Evolutionary conservation across 1,140 invertebrate species (phyloP).

Genomic region (Drosophila albomicans): DNA sequence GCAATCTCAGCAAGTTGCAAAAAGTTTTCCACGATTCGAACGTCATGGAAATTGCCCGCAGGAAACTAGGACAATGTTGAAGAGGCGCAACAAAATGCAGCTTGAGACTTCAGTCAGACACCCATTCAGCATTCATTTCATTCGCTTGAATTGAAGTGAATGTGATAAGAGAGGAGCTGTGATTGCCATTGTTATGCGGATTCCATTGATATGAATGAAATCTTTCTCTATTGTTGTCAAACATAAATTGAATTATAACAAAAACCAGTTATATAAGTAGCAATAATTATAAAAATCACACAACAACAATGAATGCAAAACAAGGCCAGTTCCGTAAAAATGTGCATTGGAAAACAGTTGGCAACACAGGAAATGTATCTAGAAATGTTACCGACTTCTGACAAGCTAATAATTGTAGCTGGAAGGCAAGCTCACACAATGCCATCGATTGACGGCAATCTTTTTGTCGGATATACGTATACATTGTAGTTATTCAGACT

Average conservation of each 20-base stretch:
- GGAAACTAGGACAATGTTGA: constrained; percentile 60
- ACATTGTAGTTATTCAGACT: constrained; percentile 14
- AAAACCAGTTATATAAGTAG: constrained; percentile 18
- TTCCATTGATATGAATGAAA: constrained; percentile 33
- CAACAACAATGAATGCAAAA: constrained; percentile 22
- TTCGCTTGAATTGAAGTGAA: constrained; percentile 20
- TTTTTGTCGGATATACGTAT: neutral
- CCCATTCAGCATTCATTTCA: constrained; percentile 5
- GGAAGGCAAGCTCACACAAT: constrained; percentile 67
- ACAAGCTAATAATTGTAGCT: constrained; percentile 72
- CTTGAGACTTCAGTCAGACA: neutral
- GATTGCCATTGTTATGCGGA: constrained; percentile 15
- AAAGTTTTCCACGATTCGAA: constrained; percentile 41
- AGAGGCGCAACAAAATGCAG: constrained; percentile 19
- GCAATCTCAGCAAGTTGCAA: constrained; percentile 13
- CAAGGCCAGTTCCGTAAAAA: constrained; percentile 74
- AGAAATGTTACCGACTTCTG: constrained; percentile 25
- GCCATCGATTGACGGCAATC: constrained; percentile 51
- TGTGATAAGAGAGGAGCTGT: constrained; percentile 29
- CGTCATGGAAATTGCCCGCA: constrained; percentile 56
- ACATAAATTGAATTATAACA: constrained; percentile 9
- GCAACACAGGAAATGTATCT: constrained; percentile 69
- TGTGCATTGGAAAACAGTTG: constrained; percentile 73
- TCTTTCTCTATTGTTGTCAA: neutral
- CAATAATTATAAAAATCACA: constrained; percentile 26